Evolutionary conservation across 2,888 invertebrate species (phyloP), one percentile per base, ranked within the genome.

Genomic region (Phytoseiulus persimilis): DNA sequence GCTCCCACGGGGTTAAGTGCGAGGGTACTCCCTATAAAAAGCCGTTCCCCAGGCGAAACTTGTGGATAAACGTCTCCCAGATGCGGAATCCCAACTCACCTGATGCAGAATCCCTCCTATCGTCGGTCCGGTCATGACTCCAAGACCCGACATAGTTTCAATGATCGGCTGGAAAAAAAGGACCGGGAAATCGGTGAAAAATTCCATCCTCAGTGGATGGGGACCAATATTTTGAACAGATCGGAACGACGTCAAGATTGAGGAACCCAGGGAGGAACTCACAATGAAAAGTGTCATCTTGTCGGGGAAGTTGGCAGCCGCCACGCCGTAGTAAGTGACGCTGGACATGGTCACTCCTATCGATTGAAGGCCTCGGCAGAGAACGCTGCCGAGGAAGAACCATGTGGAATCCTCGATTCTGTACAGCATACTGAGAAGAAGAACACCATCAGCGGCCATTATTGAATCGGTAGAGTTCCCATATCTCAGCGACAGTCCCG

Each of bases 231-330:
- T n/a, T n/a, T n/a, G n/a, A n/a, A n/a, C n/a, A n/a, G n/a, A n/a
- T n/a, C n/a, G n/a, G n/a, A n/a, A n/a, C n/a, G n/a, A n/a, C n/a
- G n/a, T n/a, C n/a, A n/a, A n/a, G n/a, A n/a, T n/a, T n/a, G n/a
- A n/a, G n/a, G n/a, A n/a, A n/a, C n/a, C n/a, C n/a, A n/a, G n/a
- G n/a, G n/a, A n/a, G n/a, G n/a, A n/a, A n/a, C 87, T 18, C 14
- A 87, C 87, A 87, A 87, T 87, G 39, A 87, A 87, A 33, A 87
- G 32, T 9, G 87, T 87, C 87, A 87, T 87, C 45, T 87, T 87
- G 31, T 87, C 87, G 0, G 87, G 87, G 33, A 87, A 87, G 32
- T 87, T 87, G 0, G 87, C 87, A 1, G 87, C 87, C n/a, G 87
- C 87, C 0, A 87, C 45, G 32, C 87, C 87, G 23, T 87, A 87